These are phyloP conservation scores for Gymnoscopelus microlampas DNA, from an alignment of 2,797 vertebrate species.

Conservation along the genomic window DNA sequence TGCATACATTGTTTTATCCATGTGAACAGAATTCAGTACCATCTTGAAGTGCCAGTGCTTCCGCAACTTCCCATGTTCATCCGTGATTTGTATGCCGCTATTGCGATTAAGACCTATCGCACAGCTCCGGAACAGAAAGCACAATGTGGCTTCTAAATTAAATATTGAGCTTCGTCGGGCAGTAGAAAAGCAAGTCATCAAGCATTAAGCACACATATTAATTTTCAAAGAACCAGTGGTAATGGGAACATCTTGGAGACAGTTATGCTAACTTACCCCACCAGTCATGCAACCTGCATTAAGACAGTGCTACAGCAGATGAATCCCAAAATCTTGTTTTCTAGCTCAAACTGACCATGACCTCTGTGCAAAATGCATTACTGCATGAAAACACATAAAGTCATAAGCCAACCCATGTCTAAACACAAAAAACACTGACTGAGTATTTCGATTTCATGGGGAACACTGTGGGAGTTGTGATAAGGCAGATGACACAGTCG, in stretches of 20 bases:
- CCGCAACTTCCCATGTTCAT: conserved; percentile 56
- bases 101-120: conserved; percentile 74
- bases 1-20: conserved; percentile 27
- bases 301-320: conserved; percentile 29
- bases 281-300: conserved; percentile 46
- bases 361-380: conserved; percentile 24
- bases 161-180: conserved; percentile 75
- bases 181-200: conserved; percentile 79
- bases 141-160: conserved; percentile 78
- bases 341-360: conserved; percentile 7
- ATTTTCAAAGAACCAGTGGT: conserved; percentile 77
- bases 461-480: conserved; percentile 61
- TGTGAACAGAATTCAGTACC: conserved; percentile 29
- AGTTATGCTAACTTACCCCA: conserved; percentile 53
- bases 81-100: conserved; percentile 65
- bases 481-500: conserved; percentile 67
- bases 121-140: conserved; percentile 72
- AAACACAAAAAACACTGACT: conserved; percentile 53
- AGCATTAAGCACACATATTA: conserved; percentile 80
- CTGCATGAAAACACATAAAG: conserved; percentile 28
- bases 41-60: conserved; percentile 43
- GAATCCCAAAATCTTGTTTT: conserved; percentile 15
- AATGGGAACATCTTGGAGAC: conserved; percentile 72
- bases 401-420: conserved; percentile 54
- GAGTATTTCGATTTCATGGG: conserved; percentile 69